Conservation (phyloP, 2,113 vertebrate genomes). For the Lonchura striata region DNA sequence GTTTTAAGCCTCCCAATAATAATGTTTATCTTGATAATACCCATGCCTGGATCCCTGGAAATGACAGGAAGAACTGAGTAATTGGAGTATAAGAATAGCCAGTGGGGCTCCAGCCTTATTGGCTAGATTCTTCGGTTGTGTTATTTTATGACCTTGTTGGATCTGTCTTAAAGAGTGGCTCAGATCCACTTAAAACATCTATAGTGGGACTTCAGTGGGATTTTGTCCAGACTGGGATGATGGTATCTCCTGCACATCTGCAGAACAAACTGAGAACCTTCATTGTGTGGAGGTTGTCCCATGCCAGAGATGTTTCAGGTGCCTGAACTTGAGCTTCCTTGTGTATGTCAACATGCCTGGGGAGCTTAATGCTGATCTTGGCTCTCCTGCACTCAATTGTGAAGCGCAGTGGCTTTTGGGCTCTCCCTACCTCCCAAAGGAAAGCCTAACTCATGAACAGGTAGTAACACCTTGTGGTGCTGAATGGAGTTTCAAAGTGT, state of each 20-base stretch:
- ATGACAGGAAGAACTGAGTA: neutral
- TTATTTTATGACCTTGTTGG: neutral
- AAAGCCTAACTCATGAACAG: neutral
- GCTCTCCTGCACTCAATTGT: neutral
- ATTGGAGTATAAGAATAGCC: neutral
- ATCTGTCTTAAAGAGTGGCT: neutral
- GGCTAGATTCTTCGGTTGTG: fast-evolving
- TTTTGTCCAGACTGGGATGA: neutral
- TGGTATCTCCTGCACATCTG: neutral
- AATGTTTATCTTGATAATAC: slow-evolving; percentile 38
- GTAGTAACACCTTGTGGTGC: neutral
- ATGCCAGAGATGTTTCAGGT: neutral
- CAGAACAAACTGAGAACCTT: fast-evolving
- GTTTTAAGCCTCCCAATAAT: slow-evolving; percentile 19
- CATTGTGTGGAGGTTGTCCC: fast-evolving
- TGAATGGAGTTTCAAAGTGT: fast-evolving
- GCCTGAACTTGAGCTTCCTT: neutral
- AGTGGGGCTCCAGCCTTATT: neutral
- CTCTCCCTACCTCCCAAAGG: neutral
- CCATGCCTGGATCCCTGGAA: neutral
- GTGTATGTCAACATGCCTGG: neutral
- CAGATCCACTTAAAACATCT: neutral
- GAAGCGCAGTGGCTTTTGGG: neutral
- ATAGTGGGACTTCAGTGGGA: neutral
- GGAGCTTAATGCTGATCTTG: neutral